Evolutionary conservation across 2,888 invertebrate species (phyloP).

Genomic region (Elysia crispata): DNA sequence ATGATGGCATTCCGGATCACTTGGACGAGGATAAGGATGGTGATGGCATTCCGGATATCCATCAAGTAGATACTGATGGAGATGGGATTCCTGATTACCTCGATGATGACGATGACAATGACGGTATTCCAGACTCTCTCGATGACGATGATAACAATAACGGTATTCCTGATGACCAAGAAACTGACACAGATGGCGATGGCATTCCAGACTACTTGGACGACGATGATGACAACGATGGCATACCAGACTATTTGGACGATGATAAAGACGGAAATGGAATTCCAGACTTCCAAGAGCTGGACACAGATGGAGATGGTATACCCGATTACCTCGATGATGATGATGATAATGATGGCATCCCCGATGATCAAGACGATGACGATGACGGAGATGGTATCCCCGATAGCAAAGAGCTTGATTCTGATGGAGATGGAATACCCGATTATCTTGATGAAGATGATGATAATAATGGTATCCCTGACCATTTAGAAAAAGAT

Average conservation of each 20-base stretch:
- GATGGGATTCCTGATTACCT: conserved; percentile 65
- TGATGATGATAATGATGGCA: conserved; percentile 65
- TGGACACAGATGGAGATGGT: conserved; percentile 70
- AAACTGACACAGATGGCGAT: conserved; percentile 71
- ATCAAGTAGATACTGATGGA: conserved; percentile 69
- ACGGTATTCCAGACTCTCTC: conserved; percentile 58
- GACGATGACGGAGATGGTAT: conserved; percentile 70
- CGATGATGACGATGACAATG: conserved; percentile 59
- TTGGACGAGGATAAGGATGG: conserved; percentile 65
- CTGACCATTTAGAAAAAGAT: conserved; percentile 65
- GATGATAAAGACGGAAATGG: conserved; percentile 69
- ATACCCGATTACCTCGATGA: conserved; percentile 69
- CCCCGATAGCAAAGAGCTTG: conserved; percentile 64
- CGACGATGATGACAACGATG: conserved; percentile 70
- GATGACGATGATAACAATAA: conserved; percentile 70
- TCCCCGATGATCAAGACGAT: conserved; percentile 63
- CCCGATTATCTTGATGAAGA: conserved; percentile 68
- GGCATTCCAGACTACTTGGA: conserved; percentile 72
- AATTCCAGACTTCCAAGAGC: conserved; percentile 59
- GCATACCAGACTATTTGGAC: conserved; percentile 67
- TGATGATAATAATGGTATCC: conserved; percentile 70
- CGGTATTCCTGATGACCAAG: conserved; percentile 55
- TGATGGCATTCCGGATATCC: conserved; percentile 67
- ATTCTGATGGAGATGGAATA: conserved; percentile 66
- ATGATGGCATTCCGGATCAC: conserved; percentile 61